A percentile compares a stretch with the other conserved stretches of the same genome.
Evolutionary conservation across 2,888 invertebrate genomes (phyloP).

Genomic region (Mythimna lalbum): DNA sequence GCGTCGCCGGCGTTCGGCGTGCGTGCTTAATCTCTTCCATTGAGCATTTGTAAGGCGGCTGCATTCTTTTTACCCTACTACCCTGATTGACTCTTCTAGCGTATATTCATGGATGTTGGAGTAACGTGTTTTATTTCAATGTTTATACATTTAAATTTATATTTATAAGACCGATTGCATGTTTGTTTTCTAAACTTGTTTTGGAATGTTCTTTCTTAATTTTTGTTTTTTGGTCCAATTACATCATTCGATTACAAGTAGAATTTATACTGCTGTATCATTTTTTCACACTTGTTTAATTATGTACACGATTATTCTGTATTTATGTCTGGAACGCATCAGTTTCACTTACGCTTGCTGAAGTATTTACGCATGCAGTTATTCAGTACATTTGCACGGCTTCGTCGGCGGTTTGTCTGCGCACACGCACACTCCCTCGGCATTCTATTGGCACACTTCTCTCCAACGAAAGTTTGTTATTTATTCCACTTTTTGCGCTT

Average conservation of each 20-base stretch:
- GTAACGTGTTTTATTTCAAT: conserved; percentile 30
- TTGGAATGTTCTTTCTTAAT: conserved; percentile 1
- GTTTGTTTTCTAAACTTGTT: conserved; percentile 2
- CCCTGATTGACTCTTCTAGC: conserved; percentile 67
- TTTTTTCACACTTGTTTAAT: conserved; percentile 29
- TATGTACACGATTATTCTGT: conserved; percentile 45
- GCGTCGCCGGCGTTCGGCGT: conserved; percentile 67
- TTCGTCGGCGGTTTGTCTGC: conserved; percentile 59
- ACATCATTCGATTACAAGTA: not conserved
- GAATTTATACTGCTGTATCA: not conserved
- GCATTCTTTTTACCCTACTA: conserved; percentile 70
- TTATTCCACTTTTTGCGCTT: conserved; percentile 84
- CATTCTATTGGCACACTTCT: conserved; percentile 85
- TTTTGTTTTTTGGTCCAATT: conserved; percentile 22
- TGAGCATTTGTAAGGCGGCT: conserved; percentile 73
- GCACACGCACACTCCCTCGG: conserved; percentile 75
- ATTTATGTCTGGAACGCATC: conserved; percentile 65
- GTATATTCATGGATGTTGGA: conserved; percentile 48
- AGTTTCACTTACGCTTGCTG: conserved; percentile 79
- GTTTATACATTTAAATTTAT: conserved; percentile 2
- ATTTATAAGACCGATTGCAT: not conserved
- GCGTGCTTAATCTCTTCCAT: conserved; percentile 86
- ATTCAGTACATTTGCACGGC: conserved; percentile 70
- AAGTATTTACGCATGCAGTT: conserved; percentile 78
- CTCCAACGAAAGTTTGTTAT: conserved; percentile 84